Evolutionary conservation across 2,888 invertebrate species (phyloP), one percentile per base, ranked within the genome.

Genomic region (Pseudococcus jackbeardsleyi): DNA sequence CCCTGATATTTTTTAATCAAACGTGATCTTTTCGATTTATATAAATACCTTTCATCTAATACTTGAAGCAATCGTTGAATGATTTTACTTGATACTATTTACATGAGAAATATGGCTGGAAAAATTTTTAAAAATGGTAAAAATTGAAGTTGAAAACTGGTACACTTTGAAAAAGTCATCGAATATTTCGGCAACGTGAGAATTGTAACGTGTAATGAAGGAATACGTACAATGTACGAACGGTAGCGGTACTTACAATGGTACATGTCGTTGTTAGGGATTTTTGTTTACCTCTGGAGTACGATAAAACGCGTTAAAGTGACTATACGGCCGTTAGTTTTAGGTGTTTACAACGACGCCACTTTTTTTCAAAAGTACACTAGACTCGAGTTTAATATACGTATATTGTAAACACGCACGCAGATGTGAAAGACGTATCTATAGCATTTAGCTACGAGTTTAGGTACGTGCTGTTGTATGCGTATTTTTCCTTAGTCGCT

Each of bases 211-310:
- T 17, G 54, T 54, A 54, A 54, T 54, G 54, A 17, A 54, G 54
- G 54, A 54, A 17, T 54, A 54, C 54, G 15, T 17, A 15, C 17
- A 5, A 15, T 54, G 17, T 17, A 15, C 15, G 54, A 15, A 54
- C 1, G 54, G 54, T 54, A 54, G 54, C 0, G 5, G 54, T 50
- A 12, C 3, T 3, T 50, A 50, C 50, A 50, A n/a, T n/a, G 7
- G 50, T 54, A 64, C 64, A 64, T 64, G 64, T 64, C 22, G 64
- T 64, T 64, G 64, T 64, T 64, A 64, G 64, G 64, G 22, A 54
- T 54, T 64, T 64, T 64, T 64, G 64, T 64, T 64, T 64, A 64
- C 64, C 64, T 64, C 64, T 64, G 15, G 64, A 64, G 64, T 64
- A 22, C 64, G 22, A 19, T 64, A 64, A 64, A 64, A 64, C 5